A percentile compares a stretch with the other conserved stretches of the same genome.
These are phyloP conservation scores for Conchocele bisecta DNA, from an alignment of 2,888 invertebrate species.

Conservation along the genomic window DNA sequence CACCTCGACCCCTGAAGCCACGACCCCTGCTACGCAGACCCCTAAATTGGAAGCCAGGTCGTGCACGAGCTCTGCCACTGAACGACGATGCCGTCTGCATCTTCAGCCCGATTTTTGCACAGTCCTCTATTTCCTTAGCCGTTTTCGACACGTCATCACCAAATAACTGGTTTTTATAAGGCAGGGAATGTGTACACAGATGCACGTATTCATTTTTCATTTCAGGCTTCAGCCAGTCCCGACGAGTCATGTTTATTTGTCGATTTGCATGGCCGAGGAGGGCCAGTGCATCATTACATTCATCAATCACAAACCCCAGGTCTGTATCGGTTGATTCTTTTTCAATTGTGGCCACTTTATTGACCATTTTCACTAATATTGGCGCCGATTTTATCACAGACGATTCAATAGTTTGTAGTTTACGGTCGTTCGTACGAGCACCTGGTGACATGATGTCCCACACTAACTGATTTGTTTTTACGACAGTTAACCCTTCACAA, in stretches of 20 bases:
- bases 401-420: conserved; percentile 20
- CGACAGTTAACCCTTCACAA: conserved; percentile 15
- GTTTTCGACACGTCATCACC: conserved; percentile 49
- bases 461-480: conserved; percentile 14
- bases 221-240: conserved; percentile 34
- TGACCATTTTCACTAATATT: conserved; percentile 33
- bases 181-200: conserved; percentile 23
- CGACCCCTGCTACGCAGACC: neutral
- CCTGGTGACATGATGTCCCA: conserved; percentile 13
- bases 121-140: conserved; percentile 47
- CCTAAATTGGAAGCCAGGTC: neutral
- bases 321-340: conserved; percentile 1
- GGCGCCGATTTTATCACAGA: conserved; percentile 38
- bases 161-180: conserved; percentile 29
- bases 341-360: conserved; percentile 25
- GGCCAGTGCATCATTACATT: conserved; percentile 24
- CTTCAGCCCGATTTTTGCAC: conserved; percentile 29
- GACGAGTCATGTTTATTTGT: conserved; percentile 32
- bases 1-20: neutral
- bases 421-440: conserved; percentile 1
- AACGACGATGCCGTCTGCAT: conserved; percentile 10
- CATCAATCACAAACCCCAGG: conserved; percentile 16
- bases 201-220: conserved; percentile 14
- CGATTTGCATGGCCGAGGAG: conserved; percentile 47
- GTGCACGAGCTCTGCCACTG: conserved; percentile 1